Evolutionary conservation across 2,888 invertebrate species (phyloP), one percentile per base, ranked within the genome.

Genomic region (Unio delphinus): DNA sequence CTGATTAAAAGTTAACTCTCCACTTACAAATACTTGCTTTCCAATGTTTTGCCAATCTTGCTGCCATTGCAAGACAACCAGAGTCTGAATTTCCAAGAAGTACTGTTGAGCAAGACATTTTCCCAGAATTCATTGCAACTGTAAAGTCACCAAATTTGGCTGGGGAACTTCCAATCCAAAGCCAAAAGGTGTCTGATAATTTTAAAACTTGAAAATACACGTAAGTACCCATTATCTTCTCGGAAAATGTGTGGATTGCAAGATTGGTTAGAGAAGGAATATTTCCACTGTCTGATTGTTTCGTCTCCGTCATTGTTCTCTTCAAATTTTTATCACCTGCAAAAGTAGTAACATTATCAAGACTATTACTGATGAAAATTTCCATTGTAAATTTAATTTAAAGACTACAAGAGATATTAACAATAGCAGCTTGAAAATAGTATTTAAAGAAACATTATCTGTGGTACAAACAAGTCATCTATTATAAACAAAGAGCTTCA

Each of bases 1-100:
- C 23, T 80, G 81, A 67, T 84, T 80, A 61, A 80, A 83, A 2
- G 72, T 64, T 56, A 85, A 55, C 45, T 80, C 80, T 57, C 85
- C 82, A 63, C 84, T 82, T 56, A 86, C 80, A 74, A 86, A 85
- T 54, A 86, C 86, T 76, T 86, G 86, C 64, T 84, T 84, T 18
- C 83, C 82, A 55, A 81, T 80, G 80, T 73, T 76, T 75, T 81
- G 85, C 83, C 45, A 86, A 65, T 75, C 81, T 80, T 62, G 80
- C 79, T 62, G 86, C 85, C 63, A 86, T 69, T n/a, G 75, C 65
- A 45, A 76, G 66, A 58, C 81, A 79, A 34, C 75, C 73, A 1
- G 81, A 75, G 61, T 83, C 83, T 17, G 76, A 59, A 34, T 65
- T 73, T 55, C 77, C 76, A 58, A 82, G 72, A 55, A 85, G 64